A percentile compares a stretch with the other conserved stretches of the same genome.
Conservation (phyloP, 2,113 vertebrate species). For the Machaerirhynchus nigripectus region DNA sequence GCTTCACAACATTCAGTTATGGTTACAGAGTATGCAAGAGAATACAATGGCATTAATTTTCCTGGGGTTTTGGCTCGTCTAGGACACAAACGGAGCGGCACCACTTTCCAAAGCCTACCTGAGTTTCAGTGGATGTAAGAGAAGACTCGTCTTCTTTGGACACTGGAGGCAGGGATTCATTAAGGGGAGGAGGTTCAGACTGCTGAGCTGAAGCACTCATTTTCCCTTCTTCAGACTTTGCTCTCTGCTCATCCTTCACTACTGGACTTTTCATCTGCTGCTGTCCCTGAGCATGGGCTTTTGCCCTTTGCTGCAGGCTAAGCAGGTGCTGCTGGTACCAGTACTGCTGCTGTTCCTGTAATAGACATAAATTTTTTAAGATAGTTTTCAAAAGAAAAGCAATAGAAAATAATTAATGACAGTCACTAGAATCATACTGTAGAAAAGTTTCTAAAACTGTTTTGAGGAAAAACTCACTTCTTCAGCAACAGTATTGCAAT, state of each 20-base stretch:
- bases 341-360: constrained; percentile 91
- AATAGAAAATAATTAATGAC: not conserved
- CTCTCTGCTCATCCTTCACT: constrained; percentile 68
- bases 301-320: constrained; percentile 86
- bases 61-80: not conserved
- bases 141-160: constrained; percentile 86
- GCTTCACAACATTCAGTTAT: not conserved
- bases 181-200: constrained; percentile 70
- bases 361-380: constrained; percentile 4
- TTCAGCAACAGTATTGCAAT: not conserved
- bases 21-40: not conserved
- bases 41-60: not conserved
- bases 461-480: not conserved
- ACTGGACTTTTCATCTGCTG: constrained; percentile 58
- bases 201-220: constrained; percentile 43
- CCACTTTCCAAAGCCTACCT: constrained; percentile 67
- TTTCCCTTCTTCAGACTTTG: constrained; percentile 55
- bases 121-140: constrained; percentile 80
- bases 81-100: not conserved
- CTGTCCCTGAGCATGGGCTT: constrained; percentile 74
- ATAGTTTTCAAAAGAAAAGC: not conserved
- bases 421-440: not conserved
- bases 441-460: not conserved
- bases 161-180: constrained; percentile 77
- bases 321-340: constrained; percentile 96